These are phyloP conservation scores for Leptosomus discolor DNA, from an alignment of 2,113 vertebrate genomes.

Conservation along the genomic window DNA sequence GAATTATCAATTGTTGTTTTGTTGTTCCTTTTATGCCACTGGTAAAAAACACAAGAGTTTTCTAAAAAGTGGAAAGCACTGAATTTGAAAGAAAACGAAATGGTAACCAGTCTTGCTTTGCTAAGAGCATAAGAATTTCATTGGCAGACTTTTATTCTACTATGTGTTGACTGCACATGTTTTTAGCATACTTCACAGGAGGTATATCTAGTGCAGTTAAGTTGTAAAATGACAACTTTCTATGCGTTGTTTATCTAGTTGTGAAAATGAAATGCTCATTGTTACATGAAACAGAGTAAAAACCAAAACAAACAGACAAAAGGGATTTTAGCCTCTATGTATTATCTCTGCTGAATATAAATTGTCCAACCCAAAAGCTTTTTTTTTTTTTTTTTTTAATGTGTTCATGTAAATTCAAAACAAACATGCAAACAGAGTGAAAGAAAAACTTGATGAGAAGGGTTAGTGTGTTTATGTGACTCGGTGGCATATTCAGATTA, in stretches of 20 bases:
- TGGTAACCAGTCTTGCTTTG: neutral
- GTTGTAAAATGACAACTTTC: neutral
- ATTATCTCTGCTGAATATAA: neutral
- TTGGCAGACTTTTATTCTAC: neutral
- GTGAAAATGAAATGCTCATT: neutral
- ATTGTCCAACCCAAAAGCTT: neutral
- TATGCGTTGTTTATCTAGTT: neutral
- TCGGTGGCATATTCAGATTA: constrained; percentile 59
- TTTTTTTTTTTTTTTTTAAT: neutral
- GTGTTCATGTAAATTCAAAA: neutral
- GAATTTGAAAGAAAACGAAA: neutral
- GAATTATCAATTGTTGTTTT: neutral
- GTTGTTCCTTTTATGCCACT: neutral
- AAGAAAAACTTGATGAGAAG: constrained; percentile 11
- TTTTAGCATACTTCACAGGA: neutral
- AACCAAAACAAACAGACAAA: neutral
- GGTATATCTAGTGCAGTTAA: neutral
- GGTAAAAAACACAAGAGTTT: neutral
- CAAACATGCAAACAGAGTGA: neutral
- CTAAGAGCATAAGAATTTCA: neutral
- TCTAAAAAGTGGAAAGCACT: neutral
- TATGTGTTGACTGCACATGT: neutral
- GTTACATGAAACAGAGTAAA: neutral
- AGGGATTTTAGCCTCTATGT: neutral
- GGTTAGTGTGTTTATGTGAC: constrained; percentile 3